Evolutionary conservation across 2,797 vertebrate species (phyloP).

Genomic region (Momotus momota): DNA sequence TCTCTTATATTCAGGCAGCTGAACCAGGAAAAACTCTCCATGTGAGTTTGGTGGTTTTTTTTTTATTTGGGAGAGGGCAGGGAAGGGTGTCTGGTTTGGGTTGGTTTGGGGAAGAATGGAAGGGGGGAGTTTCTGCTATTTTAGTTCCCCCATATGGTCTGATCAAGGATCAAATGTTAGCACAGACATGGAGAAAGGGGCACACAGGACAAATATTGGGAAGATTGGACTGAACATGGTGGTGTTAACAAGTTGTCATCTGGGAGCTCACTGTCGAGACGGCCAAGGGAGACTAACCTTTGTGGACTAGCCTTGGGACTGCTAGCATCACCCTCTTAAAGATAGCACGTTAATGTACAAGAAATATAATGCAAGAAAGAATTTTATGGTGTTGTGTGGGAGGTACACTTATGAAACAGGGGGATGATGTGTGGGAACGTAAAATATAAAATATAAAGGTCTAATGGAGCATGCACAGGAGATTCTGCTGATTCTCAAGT

Average conservation of each 20-base stretch:
- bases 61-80: too few species aligned
- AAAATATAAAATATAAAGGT: background rate
- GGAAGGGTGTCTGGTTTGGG: fast-evolving
- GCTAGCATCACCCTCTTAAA: background rate
- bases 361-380: background rate
- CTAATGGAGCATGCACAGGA: background rate
- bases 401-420: background rate
- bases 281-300: background rate
- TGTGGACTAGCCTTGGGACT: background rate
- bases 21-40: background rate
- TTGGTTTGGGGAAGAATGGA: background rate
- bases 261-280: background rate
- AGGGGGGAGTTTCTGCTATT: background rate
- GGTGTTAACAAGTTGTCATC: background rate
- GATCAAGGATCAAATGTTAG: background rate
- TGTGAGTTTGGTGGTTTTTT: background rate
- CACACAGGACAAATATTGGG: fast-evolving
- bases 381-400: background rate
- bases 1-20: background rate
- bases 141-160: background rate
- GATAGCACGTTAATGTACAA: background rate
- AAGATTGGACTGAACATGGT: background rate
- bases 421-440: fast-evolving
- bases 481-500: background rate
- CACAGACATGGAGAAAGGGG: background rate